A percentile compares a stretch with the other conserved stretches of the same genome.
Conservation (phyloP, 2,113 vertebrate genomes). For the Hymenochirus boettgeri region DNA sequence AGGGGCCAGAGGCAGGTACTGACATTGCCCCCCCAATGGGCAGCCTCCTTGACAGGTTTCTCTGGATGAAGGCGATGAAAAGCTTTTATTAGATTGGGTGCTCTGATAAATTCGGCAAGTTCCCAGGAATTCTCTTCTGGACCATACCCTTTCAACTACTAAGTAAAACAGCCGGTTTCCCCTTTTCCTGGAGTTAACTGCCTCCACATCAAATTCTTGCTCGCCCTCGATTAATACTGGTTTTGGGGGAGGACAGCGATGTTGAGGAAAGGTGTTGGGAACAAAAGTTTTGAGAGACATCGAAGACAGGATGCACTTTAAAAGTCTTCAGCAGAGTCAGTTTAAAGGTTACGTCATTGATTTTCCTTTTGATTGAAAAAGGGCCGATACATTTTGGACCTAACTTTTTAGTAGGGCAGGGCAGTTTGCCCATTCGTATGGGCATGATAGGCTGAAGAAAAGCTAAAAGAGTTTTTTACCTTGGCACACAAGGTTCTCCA, state of each 20-base stretch:
- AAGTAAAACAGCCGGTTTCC: neutral
- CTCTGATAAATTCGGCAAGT: neutral
- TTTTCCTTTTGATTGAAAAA: neutral
- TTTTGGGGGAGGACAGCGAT: neutral
- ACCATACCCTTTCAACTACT: neutral
- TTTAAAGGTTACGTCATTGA: neutral
- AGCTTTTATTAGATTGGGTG: neutral
- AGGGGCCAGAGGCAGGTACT: too few relatives aligned
- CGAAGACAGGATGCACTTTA: neutral
- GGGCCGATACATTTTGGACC: neutral
- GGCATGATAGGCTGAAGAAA: constrained; percentile 21
- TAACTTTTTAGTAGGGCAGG: neutral
- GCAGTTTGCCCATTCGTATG: neutral
- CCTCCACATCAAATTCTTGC: neutral
- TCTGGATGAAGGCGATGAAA: neutral
- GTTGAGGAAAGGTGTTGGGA: neutral
- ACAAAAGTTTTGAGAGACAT: neutral
- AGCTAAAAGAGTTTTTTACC: constrained; percentile 46
- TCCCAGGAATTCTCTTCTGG: neutral
- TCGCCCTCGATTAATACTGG: neutral
- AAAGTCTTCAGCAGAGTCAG: neutral
- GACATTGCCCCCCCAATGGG: neutral
- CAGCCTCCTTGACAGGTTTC: neutral
- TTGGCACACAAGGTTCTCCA: constrained; percentile 6
- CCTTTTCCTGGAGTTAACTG: neutral